phyloP scores from a whole-genome alignment of 2,888 invertebrate species.

The Polylopha cassiicola region DNA sequence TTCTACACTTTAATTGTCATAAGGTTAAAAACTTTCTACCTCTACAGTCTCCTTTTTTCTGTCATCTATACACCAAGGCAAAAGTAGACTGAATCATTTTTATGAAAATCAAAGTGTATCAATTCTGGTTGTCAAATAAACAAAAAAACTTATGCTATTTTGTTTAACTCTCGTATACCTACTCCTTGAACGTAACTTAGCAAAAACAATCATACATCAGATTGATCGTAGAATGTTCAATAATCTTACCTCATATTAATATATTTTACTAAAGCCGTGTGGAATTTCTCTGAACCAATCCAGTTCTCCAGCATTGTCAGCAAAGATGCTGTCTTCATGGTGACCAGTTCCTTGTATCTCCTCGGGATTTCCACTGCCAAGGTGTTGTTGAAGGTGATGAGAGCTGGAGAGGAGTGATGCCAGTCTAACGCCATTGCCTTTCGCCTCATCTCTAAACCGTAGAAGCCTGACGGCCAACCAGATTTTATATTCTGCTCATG shows the following conservation, averaged over 20 bases:
- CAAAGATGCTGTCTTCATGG: conserved; percentile 63
- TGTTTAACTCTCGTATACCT: too few relatives aligned
- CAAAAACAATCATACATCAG: too few relatives aligned
- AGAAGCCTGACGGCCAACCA: conserved; percentile 38
- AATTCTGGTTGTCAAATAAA: too few relatives aligned
- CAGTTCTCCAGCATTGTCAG: conserved; percentile 71
- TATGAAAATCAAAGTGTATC: too few relatives aligned
- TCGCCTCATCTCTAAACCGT: conserved; percentile 57
- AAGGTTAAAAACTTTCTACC: too few relatives aligned
- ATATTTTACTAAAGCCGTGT: conserved; percentile 54
- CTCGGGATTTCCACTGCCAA: conserved; percentile 54
- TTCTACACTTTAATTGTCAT: too few relatives aligned
- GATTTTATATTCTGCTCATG: conserved; percentile 29
- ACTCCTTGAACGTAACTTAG: too few relatives aligned
- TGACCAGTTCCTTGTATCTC: conserved; percentile 52
- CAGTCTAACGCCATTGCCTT: conserved; percentile 59
- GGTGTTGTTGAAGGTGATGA: conserved; percentile 50
- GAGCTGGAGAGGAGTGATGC: conserved; percentile 50
- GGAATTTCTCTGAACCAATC: conserved; percentile 54
- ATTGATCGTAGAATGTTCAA: too few relatives aligned
- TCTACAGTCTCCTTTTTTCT: too few relatives aligned
- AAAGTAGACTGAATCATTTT: too few relatives aligned
- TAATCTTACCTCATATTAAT: conserved; percentile 48
- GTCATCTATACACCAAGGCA: too few relatives aligned
- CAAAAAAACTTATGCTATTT: too few relatives aligned